Evolutionary conservation across 2,113 vertebrate species (phyloP), one percentile per base, ranked within the genome.

Genomic region (Zeus faber): DNA sequence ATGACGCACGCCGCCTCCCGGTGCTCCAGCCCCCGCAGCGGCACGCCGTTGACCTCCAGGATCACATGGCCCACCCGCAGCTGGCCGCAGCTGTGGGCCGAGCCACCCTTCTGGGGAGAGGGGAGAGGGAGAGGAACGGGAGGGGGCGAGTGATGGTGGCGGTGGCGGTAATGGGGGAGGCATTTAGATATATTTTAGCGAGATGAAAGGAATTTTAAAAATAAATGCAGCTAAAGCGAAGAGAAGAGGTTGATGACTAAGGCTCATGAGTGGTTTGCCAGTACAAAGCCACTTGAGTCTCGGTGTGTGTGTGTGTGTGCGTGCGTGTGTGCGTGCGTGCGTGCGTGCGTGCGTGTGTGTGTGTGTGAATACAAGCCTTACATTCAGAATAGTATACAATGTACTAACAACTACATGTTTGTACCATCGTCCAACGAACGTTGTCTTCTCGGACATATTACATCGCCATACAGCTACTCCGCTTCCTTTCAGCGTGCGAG

Each of bases 11-110:
- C 93, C 0, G 92, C 92, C 1, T 96, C 94, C 10, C 89, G 88
- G 23, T 97, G 95, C 69, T 98, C 93, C 46, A 91, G 93, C 3
- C 92, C 95, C 2, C 82, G 84, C 0, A 97, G 86, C 0, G 93
- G 84, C 0, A 90, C 65, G 14, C 94, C 93, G 0, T 97, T 95
- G 74, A 97, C 93, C 65, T 97, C 94, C 84, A 97, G 39, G 65
- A 97, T 95, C 77, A 97, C 91, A 2, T 97, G 95, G 10, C 95
- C 94, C 78, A 97, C 95, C 81, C 89, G 91, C 70, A 97, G 88
- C 85, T 93, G 90, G 22, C 92, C 91, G 0, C 91, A 91, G 81
- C 91, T 93, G 80, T 97, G 90, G 0, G 93, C 94, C 0, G 93
- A 97, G 17, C 95, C 94, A 0, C 94, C 95, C 10, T 91, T 89